A percentile compares a stretch with the other conserved stretches of the same genome.
Conservation (phyloP, 2,797 vertebrate species). For the Eospalax fontanierii region DNA sequence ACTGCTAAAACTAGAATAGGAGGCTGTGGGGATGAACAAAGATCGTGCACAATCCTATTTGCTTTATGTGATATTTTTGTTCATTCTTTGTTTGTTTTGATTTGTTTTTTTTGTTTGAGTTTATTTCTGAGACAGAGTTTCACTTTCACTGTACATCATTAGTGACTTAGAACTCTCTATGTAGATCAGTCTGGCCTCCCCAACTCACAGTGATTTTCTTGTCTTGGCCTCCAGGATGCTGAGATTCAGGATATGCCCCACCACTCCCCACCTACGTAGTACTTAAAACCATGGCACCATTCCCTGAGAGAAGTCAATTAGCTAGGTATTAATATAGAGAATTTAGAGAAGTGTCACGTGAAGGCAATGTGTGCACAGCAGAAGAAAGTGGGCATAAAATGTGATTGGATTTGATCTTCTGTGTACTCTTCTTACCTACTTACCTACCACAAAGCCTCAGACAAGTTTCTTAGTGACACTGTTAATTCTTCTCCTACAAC, state of each 20-base stretch:
- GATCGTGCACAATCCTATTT: not conserved
- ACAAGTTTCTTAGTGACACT: conserved; percentile 65
- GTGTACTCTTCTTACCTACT: conserved; percentile 61
- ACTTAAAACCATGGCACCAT: conserved; percentile 69
- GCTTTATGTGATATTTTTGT: not conserved
- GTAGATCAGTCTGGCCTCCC: not conserved
- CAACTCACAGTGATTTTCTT: not conserved
- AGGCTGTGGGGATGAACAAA: too few relatives aligned
- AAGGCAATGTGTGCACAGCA: not conserved
- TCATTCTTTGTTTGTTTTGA: too few relatives aligned
- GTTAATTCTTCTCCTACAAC: conserved; percentile 53
- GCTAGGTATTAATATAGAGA: conserved; percentile 64
- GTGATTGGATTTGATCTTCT: conserved; percentile 50
- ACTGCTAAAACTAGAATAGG: not conserved
- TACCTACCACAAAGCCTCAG: conserved; percentile 64
- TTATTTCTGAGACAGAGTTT: not conserved
- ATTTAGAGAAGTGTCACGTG: conserved; percentile 38
- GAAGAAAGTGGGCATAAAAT: conserved; percentile 68
- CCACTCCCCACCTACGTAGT: fast-evolving
- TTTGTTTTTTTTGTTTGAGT: conserved; percentile 4
- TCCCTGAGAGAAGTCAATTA: conserved; percentile 71
- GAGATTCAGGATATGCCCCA: not conserved
- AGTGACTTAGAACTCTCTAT: too few relatives aligned
- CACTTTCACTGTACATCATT: fast-evolving
- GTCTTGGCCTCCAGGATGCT: not conserved